Conservation (phyloP, 2,113 vertebrate genomes). For the Thamnophis sirtalis region DNA sequence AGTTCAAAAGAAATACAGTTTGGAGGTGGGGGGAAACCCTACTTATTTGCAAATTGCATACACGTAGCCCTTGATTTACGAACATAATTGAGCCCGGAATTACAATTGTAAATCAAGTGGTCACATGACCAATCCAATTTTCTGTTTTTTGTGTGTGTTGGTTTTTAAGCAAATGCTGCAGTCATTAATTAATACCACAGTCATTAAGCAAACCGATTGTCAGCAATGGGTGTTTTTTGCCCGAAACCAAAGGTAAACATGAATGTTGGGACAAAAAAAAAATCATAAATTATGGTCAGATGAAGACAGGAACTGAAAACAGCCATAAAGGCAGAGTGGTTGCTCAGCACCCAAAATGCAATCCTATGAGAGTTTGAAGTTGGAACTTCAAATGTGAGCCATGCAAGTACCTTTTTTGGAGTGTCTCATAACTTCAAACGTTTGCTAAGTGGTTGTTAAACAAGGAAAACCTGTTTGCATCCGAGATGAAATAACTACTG, state of each 20-base stretch:
- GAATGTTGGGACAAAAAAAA: background rate
- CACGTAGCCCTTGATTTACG: background rate
- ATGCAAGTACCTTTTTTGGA: background rate
- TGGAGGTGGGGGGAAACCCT: fast-evolving
- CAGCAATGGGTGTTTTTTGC: background rate
- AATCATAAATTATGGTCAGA: background rate
- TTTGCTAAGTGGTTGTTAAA: background rate
- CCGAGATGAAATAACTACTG: background rate
- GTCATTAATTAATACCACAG: background rate
- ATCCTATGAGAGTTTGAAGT: background rate
- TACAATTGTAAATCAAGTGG: background rate
- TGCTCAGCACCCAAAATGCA: background rate
- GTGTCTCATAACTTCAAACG: background rate
- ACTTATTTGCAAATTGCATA: background rate
- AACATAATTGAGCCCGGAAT: background rate
- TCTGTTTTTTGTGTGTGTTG: background rate
- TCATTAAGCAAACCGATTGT: background rate
- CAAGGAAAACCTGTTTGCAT: background rate
- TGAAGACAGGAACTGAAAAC: background rate
- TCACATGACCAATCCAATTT: background rate
- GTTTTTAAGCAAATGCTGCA: background rate
- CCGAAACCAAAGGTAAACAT: background rate
- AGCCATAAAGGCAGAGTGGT: background rate
- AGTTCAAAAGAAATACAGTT: background rate
- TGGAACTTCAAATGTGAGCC: background rate